Base-by-base conservation (phyloP, 1,140 invertebrate species). In the Melipona quadrifasciata region DNA sequence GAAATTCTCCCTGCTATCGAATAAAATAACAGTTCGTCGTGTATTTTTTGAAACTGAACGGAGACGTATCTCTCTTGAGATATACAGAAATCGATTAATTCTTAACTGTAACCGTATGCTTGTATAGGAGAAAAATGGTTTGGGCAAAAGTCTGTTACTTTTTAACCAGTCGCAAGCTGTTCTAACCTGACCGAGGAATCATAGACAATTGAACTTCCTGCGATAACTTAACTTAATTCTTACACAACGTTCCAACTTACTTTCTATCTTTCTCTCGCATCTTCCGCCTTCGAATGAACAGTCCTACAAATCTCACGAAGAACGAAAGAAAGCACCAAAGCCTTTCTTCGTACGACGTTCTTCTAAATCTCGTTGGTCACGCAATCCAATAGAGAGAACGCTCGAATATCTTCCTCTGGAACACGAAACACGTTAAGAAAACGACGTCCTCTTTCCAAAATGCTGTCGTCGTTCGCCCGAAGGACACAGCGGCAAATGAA, bases 281-380 rank as follows among this genome's bases (percentile, higher is more conserved):
- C 39, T 39, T 10, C n/a, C 58, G 1, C 11, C 12, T 61, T n/a
- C 11, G 2, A n/a, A n/a, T 14, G 24, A n/a, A 24, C 58, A 61
- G 12, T 1, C 58, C 12, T 24, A 24, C 11, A 24, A 21, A 14
- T 0, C 11, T 61, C 24, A n/a, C 11, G 3, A n/a, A 61, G 58
- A 61, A n/a, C 58, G 58, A 61, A 61, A 61, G 58, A 61, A 61
- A 61, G 12, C 4, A n/a, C n/a, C 58, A 12, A 61, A 61, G 1
- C 6, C 6, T 14, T 61, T 61, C 24, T 58, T 58, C 24, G 57
- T 24, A 58, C 57, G 57, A 58, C 24, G 57, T 58, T 58, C 57
- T n/a, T 61, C n/a, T 61, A n/a, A n/a, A 61, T 61, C n/a, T 61
- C n/a, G n/a, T n/a, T 61, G 58, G 58, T n/a, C 58, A 61, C 58